Percentiles rank a stretch among this genome's conserved stretches.
Conservation (phyloP, 2,113 vertebrate genomes). For the Dipodomys spectabilis region DNA sequence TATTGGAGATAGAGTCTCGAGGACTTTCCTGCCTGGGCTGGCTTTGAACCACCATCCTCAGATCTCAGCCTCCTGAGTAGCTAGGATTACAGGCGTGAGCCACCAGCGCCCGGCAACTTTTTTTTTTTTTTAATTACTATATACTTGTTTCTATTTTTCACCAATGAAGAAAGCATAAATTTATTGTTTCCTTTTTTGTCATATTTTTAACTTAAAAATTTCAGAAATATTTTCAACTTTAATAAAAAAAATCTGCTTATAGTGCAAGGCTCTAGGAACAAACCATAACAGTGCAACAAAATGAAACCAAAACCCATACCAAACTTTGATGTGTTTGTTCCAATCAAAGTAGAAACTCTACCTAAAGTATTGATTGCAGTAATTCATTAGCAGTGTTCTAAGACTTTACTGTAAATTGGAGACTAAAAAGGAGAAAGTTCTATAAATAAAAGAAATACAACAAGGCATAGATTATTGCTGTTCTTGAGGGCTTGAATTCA, state of each 20-base stretch:
- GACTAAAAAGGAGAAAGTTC: neutral
- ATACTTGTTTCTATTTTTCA: neutral
- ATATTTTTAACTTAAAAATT: conserved; percentile 41
- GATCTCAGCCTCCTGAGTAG: no score
- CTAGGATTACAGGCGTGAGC: no score
- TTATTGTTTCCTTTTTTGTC: neutral
- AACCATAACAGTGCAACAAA: neutral
- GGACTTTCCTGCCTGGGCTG: no score
- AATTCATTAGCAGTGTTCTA: conserved; percentile 37
- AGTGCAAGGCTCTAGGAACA: neutral
- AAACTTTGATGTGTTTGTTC: neutral
- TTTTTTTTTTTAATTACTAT: conserved; percentile 49
- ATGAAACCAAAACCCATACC: neutral
- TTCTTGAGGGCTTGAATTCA: neutral
- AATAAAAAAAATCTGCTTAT: neutral
- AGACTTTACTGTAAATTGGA: conserved; percentile 8
- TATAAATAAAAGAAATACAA: neutral
- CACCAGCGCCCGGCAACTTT: neutral
- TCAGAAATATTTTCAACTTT: conserved; percentile 44
- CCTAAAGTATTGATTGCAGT: neutral
- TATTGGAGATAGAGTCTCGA: no score
- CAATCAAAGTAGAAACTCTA: conserved; percentile 21
- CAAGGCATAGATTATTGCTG: neutral
- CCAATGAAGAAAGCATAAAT: conserved; percentile 44
- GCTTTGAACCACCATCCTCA: no score